Evolutionary conservation across 2,113 vertebrate genomes (phyloP).

Genomic region (Saguinus midas): DNA sequence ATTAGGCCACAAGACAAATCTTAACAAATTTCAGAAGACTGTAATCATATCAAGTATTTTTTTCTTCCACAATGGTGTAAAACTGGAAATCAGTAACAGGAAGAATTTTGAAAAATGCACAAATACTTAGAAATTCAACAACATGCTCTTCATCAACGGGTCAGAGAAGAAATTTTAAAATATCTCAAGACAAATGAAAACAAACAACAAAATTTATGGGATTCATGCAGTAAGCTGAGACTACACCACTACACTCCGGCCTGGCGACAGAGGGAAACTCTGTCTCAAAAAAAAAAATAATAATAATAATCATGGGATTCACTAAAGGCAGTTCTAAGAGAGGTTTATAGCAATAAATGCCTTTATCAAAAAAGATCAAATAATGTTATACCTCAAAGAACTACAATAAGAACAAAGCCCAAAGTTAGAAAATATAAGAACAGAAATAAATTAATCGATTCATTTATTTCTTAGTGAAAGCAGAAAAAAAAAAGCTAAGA

Average conservation of each 20-base stretch:
- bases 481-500: neutral
- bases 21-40: neutral
- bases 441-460: neutral
- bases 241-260: neutral
- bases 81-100: neutral
- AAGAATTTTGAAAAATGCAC: neutral
- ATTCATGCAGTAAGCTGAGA: neutral
- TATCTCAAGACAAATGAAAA: neutral
- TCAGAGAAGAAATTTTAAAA: neutral
- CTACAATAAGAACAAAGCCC: neutral
- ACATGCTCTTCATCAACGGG: neutral
- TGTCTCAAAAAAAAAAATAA: neutral
- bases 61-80: neutral
- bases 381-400: neutral
- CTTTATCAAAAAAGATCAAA: neutral
- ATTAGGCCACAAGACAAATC: neutral
- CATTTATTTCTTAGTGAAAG: neutral
- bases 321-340: neutral
- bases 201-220: no score
- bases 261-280: neutral
- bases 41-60: neutral
- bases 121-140: neutral
- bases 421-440: neutral
- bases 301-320: neutral
- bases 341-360: neutral